Conservation (phyloP, 2,888 invertebrate genomes). For the Alentia gelatinosa region DNA sequence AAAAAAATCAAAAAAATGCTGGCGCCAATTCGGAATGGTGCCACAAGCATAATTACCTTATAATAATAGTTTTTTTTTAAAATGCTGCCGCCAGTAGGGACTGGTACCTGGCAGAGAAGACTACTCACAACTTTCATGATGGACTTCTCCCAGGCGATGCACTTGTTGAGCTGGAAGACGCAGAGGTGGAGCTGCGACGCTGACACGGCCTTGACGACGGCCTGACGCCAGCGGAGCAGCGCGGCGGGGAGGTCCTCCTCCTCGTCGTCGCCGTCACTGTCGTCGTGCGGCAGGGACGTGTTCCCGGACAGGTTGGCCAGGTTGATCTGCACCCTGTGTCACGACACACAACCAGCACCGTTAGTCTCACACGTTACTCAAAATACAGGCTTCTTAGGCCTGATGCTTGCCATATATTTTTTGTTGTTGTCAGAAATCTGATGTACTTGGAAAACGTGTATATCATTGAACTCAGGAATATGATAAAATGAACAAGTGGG, state of each 20-base stretch:
- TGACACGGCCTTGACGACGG: conserved; percentile 90
- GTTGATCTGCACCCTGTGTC: conserved; percentile 72
- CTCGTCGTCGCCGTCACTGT: conserved; percentile 57
- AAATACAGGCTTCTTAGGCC: no score
- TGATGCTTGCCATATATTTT: no score
- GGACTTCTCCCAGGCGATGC: conserved; percentile 99
- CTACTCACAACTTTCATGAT: conserved; percentile 98
- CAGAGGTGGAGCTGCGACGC: conserved; percentile 95
- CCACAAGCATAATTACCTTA: no score
- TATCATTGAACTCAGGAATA: no score
- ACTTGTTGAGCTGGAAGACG: conserved; percentile 91
- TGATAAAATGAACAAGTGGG: no score
- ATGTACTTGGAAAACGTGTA: no score
- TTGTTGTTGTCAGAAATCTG: no score
- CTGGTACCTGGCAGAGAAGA: neutral
- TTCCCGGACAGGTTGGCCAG: conserved; percentile 69
- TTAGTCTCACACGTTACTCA: no score
- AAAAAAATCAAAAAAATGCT: no score
- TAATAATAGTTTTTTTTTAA: no score
- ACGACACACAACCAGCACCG: neutral
- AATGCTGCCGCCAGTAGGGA: no score
- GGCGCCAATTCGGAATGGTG: neutral
- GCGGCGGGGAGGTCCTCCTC: conserved; percentile 86
- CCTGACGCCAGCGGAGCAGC: conserved; percentile 89
- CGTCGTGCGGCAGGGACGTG: conserved; percentile 31